Evolutionary conservation across 2,888 invertebrate species (phyloP), one percentile per base, ranked within the genome.

Genomic region (Lasius platythorax): DNA sequence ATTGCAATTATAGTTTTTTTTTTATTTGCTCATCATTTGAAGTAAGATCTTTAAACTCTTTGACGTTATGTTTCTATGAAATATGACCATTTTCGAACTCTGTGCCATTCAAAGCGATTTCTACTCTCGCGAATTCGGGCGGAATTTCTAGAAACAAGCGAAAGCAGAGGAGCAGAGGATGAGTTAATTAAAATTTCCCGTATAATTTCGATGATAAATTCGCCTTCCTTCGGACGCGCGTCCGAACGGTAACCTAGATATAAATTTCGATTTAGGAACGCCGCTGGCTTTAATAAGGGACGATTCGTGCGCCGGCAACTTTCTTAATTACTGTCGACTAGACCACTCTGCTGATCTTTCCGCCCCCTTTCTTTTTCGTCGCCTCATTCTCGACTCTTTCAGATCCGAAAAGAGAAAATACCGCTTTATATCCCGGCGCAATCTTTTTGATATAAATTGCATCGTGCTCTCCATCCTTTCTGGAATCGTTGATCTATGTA

Each of bases 141-240:
- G 30, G 15, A 78, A 63, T 43, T 50, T 53, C 5, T 4, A 53
- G 37, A 37, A 46, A 67, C 23, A 75, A 15, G 83, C 64, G 84
- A 63, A 78, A 82, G 40, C 67, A 37, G 37, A 37, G 46, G 33
- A 67, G 46, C 18, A 37, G 11, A 58, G 30, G 68, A 74, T 83
- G 79, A 87, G 87, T 90, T 86, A 89, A 91, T 91, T 91, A 89
- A 87, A 90, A 87, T 89, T 88, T 88, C 73, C 56, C 87, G 76
- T 81, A 78, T 83, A 87, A 89, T 91, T 85, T 81, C 76, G 73
- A 87, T 88, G 88, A 87, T 89, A 89, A 90, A 90, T 91, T 89
- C 82, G 84, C 82, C 73, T 83, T 73, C 74, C 68, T 61, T 56
- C 40, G 73, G 74, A 28, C 81, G 72, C 64, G 76, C 66, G 83